phyloP scores from a whole-genome alignment of 1,140 invertebrate species.

The Artemia franciscana region DNA sequence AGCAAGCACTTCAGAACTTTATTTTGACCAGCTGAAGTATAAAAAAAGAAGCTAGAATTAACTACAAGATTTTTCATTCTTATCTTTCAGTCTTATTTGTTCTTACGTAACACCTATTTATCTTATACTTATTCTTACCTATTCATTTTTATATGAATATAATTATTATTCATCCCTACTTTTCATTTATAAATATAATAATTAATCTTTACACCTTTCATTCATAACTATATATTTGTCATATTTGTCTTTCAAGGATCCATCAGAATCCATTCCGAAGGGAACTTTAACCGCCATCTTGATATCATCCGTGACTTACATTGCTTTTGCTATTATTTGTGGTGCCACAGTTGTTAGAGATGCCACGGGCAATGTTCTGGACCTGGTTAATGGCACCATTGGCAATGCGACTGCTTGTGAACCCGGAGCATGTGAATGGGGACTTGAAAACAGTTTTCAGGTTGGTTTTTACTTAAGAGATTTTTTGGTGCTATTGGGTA shows the following conservation, averaged over 20 bases:
- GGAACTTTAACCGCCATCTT: slow-evolving; percentile 70
- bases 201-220: background rate
- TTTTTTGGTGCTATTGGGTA: too few species aligned
- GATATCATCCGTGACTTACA: slow-evolving; percentile 56
- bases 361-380: slow-evolving; percentile 37
- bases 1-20: too few species aligned
- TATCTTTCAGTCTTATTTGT: too few species aligned
- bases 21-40: too few species aligned
- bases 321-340: slow-evolving; percentile 51
- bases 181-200: too few species aligned
- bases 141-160: too few species aligned
- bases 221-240: background rate
- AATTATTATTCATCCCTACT: too few species aligned
- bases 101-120: too few species aligned
- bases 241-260: slow-evolving; percentile 40
- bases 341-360: slow-evolving; percentile 47
- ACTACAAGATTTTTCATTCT: too few species aligned
- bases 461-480: slow-evolving; percentile 11
- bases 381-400: slow-evolving; percentile 26
- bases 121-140: too few species aligned
- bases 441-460: slow-evolving; percentile 19
- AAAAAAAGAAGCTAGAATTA: too few species aligned
- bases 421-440: slow-evolving; percentile 15
- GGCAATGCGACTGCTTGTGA: slow-evolving; percentile 4
- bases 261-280: slow-evolving; percentile 59